Base-by-base conservation (phyloP, 2,888 invertebrate species). In the Cosmia trapezina region DNA sequence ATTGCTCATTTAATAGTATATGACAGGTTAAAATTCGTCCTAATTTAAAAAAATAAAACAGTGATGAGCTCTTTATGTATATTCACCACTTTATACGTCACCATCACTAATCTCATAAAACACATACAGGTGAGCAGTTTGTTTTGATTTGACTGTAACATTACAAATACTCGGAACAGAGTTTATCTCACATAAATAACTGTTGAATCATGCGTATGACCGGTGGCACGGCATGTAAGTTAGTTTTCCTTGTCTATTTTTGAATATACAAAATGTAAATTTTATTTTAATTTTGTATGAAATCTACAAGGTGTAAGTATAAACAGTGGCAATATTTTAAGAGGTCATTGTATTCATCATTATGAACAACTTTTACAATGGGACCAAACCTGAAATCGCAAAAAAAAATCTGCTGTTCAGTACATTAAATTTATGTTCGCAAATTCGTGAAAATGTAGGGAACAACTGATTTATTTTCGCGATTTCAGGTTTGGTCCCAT, bases 161-260 rank as follows among this genome's bases (percentile, higher is more conserved):
- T 69, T 68, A 66, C 76, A 76, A 84, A 82, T 84, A 83, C 83
- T 73, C 37, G 49, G 84, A 79, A 83, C 67, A 28, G 64, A 64
- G 81, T 79, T 81, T 76, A 81, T 81, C 75, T 84, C 47, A 57
- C 80, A 62, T 76, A 81, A 84, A 83, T 83, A 83, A 73, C 81
- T 28, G 64, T 74, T 83, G 83, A 84, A 78, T 83, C 83, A 84
- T 73, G 56, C 60, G 51, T 41, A 45, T 70, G 63, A 73, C 61
- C 63, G 49, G 22, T 19, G 66, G 43, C 43, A 51, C 22, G 66
- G 43, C 43, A 51, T 62, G 64, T 65, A 37, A 72, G 73, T 76
- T 76, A 65, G 60, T 76, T 79, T 83, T 76, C 73, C 83, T 73
- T 73, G 73, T 69, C 74, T 73, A 68, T 67, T 77, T 51, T 51